Base-by-base conservation (phyloP, 2,797 vertebrate genomes). In the Acrossocheilus fasciatus region DNA sequence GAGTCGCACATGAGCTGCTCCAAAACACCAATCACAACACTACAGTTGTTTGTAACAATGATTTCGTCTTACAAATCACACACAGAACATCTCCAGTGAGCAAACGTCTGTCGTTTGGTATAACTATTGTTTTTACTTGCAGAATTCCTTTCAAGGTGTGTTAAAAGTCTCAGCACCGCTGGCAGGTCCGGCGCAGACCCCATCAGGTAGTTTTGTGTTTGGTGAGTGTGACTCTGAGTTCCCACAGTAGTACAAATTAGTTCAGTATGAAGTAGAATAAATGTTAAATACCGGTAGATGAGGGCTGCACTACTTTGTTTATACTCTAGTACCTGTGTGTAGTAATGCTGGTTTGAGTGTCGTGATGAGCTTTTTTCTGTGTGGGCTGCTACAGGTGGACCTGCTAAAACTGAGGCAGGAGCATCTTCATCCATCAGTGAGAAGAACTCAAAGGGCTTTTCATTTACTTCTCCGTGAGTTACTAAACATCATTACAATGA, bases 371-470 rank as follows among this genome's bases (percentile, higher is more conserved):
- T 36, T 17, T 30, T 66, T 66, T 66, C 34, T 73, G 26, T 82
- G 9, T 47, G 41, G 10, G n/a, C 45, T 87, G 23, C 30, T 39
- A 9, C 84, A 95, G 94, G 91, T 88, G 91, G 88, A 4, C 6
- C 83, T 0, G 4, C 93, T 54, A 95, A 94, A 92, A 4, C 89
- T 0, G 94, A 95, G 3, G 9, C 54, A 45, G 87, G 91, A n/a
- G 92, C 72, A 6, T n/a, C 88, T 20, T 36, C 82, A 15, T 43
- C 82, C 23, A 57, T 54, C 91, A 91, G 43, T 18, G 93, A 89
- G 68, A 94, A 89, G 95, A 96, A 26, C 90, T 82, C 45, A 86
- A 95, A 94, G 90, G 86, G 85, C 34, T 95, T 95, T 89, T 91
- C 93, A n/a, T 95, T 95, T 79, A 12, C 91, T 6, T 14, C 94